Evolutionary conservation across 2,113 vertebrate species (phyloP).

Genomic region (Odobenus rosmarus): DNA sequence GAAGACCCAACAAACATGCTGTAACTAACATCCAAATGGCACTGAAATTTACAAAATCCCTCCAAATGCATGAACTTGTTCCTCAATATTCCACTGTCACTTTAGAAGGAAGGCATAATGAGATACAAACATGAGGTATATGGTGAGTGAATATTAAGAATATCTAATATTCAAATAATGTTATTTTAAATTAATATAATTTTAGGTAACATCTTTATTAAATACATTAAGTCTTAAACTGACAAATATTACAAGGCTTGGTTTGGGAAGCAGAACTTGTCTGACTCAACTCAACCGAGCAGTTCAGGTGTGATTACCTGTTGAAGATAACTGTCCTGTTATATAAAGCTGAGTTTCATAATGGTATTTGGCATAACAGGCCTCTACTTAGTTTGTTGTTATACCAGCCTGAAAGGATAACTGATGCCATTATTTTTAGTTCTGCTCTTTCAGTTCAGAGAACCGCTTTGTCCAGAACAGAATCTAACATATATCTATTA

Average conservation of each 20-base stretch:
- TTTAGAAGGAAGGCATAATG: background rate
- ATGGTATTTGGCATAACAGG: background rate
- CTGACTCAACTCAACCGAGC: background rate
- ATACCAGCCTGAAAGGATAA: background rate
- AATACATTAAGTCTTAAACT: background rate
- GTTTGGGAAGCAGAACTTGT: background rate
- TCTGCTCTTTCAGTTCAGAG: slow-evolving; percentile 54
- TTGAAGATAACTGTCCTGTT: background rate
- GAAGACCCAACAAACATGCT: background rate
- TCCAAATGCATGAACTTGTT: background rate
- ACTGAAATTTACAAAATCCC: background rate
- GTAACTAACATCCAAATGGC: background rate
- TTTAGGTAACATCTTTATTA: slow-evolving; percentile 20
- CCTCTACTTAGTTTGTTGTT: slow-evolving; percentile 35
- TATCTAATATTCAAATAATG: background rate
- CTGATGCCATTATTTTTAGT: slow-evolving; percentile 63
- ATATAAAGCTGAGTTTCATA: slow-evolving; percentile 30
- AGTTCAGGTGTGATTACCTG: background rate
- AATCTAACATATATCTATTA: slow-evolving; percentile 59
- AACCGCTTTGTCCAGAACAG: slow-evolving; percentile 55
- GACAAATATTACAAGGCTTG: background rate
- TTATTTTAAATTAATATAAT: background rate
- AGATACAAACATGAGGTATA: background rate
- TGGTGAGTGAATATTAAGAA: background rate
- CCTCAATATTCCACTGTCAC: background rate